Evolutionary conservation across 2,888 invertebrate species (phyloP).

Genomic region (Trypoxylon attenuatum): DNA sequence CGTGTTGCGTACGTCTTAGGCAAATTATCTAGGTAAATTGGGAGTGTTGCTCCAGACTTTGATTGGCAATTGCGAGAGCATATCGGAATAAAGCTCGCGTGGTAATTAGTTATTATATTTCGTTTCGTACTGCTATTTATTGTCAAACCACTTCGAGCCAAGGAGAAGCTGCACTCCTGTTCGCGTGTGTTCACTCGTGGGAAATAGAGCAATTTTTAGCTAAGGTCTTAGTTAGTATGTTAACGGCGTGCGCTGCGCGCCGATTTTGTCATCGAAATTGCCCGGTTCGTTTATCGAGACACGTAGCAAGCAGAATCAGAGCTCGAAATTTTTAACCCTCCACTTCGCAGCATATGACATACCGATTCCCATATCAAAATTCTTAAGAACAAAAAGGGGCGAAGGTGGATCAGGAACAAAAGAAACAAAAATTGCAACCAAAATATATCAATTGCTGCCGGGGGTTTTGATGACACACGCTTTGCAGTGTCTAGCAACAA

Average conservation of each 20-base stretch:
- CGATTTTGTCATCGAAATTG: conserved; percentile 36
- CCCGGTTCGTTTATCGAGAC: neutral
- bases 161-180: conserved; percentile 15
- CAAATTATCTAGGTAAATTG: conserved; percentile 42
- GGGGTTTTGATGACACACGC: conserved; percentile 8
- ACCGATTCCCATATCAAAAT: conserved; percentile 23
- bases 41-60: neutral
- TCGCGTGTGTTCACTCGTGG: conserved; percentile 6
- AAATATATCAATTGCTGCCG: neutral
- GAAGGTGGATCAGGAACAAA: neutral
- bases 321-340: conserved; percentile 26
- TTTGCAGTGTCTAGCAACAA: conserved; percentile 4
- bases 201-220: conserved; percentile 46
- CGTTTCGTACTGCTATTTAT: conserved; percentile 43
- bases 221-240: conserved; percentile 35
- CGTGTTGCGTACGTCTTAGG: conserved; percentile 44
- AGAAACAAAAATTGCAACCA: no score
- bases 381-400: conserved; percentile 8
- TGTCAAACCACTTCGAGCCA: conserved; percentile 18
- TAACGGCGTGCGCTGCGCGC: conserved; percentile 24
- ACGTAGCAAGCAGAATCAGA: conserved; percentile 11
- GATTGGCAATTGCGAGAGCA: neutral
- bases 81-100: conserved; percentile 29
- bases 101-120: conserved; percentile 15
- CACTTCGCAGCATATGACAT: conserved; percentile 12